These are phyloP conservation scores for Phyto melanocephala DNA, from an alignment of 2,888 invertebrate genomes.

Conservation along the genomic window DNA sequence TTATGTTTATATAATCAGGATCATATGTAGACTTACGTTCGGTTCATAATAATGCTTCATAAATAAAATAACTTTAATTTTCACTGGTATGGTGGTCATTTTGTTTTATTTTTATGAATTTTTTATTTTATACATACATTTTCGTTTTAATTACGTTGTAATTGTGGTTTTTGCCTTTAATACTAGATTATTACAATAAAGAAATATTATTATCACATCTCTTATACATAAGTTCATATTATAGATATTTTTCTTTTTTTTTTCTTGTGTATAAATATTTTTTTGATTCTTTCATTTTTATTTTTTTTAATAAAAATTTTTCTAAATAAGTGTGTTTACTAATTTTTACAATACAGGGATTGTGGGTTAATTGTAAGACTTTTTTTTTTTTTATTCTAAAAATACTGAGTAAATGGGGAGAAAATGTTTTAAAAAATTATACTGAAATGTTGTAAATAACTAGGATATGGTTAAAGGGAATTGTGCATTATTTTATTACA, in stretches of 20 bases:
- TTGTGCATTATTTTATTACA: conserved; percentile 19
- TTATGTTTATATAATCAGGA: too few relatives aligned
- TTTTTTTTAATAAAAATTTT: conserved; percentile 16
- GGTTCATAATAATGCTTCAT: background rate
- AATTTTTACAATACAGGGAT: conserved; percentile 32
- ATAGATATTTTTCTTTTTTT: too few relatives aligned
- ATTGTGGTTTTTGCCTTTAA: conserved; percentile 1
- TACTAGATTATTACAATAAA: conserved; percentile 57
- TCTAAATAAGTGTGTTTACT: conserved; percentile 23
- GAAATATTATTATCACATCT: conserved; percentile 67
- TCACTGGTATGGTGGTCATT: conserved; percentile 72
- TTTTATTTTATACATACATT: conserved; percentile 28
- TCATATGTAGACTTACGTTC: too few relatives aligned
- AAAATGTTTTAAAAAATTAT: background rate
- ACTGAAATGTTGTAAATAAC: background rate
- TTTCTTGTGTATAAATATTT: conserved; percentile 44
- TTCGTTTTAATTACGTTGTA: conserved; percentile 5
- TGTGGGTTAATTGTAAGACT: background rate
- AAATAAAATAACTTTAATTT: background rate
- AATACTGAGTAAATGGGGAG: background rate
- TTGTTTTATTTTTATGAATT: conserved; percentile 55
- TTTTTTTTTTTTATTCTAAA: conserved; percentile 1
- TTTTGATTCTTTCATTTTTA: conserved; percentile 21
- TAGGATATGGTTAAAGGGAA: conserved; percentile 25
- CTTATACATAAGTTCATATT: conserved; percentile 66